phyloP scores from a whole-genome alignment of 2,113 vertebrate species.

The Puntigrus tetrazona region DNA sequence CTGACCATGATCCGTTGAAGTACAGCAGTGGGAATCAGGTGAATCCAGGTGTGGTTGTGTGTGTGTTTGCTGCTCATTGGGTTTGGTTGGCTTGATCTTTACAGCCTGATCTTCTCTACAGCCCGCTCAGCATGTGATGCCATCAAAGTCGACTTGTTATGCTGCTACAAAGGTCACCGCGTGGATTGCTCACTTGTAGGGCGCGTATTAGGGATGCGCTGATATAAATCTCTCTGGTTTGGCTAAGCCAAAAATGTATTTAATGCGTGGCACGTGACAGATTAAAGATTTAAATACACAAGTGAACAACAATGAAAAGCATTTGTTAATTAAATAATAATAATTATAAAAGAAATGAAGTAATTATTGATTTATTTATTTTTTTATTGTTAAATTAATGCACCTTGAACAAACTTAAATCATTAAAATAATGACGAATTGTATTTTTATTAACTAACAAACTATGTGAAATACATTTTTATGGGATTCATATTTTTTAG shows the following conservation, averaged over 20 bases:
- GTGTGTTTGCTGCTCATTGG: background rate
- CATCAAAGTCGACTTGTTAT: background rate
- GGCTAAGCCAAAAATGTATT: background rate
- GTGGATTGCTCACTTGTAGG: background rate
- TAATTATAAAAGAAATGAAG: too few relatives aligned
- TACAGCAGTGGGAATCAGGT: slow-evolving; percentile 33
- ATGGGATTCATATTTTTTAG: too few relatives aligned
- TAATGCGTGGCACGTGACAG: background rate
- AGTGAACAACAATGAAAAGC: background rate
- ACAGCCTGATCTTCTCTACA: slow-evolving; percentile 2
- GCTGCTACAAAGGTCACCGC: background rate
- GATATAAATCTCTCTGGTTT: background rate
- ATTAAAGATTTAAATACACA: background rate
- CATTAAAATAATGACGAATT: too few relatives aligned
- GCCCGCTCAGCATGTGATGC: background rate
- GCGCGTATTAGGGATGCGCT: background rate
- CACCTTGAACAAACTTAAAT: too few relatives aligned
- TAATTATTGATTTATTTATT: too few relatives aligned
- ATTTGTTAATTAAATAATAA: background rate
- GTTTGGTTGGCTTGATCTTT: slow-evolving; percentile 5
- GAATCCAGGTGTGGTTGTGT: background rate
- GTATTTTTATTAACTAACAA: too few relatives aligned
- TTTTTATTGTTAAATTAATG: too few relatives aligned
- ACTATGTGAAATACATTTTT: too few relatives aligned
- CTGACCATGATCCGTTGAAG: slow-evolving; percentile 61